phyloP scores from a whole-genome alignment of 1,140 invertebrate genomes.

The Meloidogyne hapla region DNA sequence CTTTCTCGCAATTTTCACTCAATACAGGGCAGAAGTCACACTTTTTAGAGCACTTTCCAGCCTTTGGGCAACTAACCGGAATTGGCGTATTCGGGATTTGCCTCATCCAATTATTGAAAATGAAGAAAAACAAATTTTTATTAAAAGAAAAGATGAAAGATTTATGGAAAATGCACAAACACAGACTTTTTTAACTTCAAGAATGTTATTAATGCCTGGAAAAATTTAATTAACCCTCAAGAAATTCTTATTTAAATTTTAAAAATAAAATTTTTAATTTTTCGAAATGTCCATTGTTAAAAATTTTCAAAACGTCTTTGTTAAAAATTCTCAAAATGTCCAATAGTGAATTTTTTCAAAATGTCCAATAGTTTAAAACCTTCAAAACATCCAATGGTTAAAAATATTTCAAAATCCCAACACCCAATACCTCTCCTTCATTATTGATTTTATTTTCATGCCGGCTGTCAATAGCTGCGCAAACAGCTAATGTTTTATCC shows the following conservation, averaged over 20 bases:
- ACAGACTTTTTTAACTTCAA: neutral
- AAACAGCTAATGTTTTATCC: neutral
- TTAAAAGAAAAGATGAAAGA: constrained; percentile 4
- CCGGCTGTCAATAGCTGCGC: neutral
- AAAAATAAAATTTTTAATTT: too few species aligned
- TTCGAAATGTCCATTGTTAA: too few species aligned
- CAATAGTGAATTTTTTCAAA: too few species aligned
- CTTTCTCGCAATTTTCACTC: constrained; percentile 40
- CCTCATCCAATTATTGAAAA: constrained; percentile 1
- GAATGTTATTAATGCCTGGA: neutral
- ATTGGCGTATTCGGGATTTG: constrained; percentile 42
- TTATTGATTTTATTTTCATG: neutral
- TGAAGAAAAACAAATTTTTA: constrained; percentile 11
- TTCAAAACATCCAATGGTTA: too few species aligned
- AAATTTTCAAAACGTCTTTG: too few species aligned
- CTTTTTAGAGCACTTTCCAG: constrained; percentile 32
- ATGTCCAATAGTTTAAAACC: too few species aligned
- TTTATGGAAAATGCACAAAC: constrained; percentile 4
- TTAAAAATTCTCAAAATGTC: too few species aligned
- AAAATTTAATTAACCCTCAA: neutral
- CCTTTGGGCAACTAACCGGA: constrained; percentile 38
- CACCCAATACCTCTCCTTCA: neutral
- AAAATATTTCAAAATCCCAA: neutral
- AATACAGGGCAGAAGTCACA: constrained; percentile 43
- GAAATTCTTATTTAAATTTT: neutral